Conservation (phyloP, 2,113 vertebrate species). For the Diphyllodes magnificus region DNA sequence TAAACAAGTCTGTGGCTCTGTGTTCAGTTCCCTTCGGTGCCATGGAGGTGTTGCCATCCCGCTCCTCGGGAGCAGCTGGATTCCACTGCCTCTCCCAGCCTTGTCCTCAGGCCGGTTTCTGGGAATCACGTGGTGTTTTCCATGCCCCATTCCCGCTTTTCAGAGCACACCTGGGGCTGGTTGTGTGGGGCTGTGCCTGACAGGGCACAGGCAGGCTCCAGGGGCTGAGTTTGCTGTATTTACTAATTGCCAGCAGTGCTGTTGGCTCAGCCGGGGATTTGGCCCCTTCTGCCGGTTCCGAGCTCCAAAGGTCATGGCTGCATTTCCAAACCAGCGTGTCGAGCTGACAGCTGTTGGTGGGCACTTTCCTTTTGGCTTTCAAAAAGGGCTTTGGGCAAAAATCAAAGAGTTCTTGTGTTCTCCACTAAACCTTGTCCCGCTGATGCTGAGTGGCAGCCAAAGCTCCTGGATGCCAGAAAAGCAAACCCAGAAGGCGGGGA, state of each 20-base stretch:
- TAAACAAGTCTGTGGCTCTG: neutral
- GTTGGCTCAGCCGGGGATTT: neutral
- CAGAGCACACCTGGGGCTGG: neutral
- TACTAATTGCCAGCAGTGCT: neutral
- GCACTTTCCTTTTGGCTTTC: neutral
- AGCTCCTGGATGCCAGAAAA: neutral
- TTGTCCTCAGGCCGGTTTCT: neutral
- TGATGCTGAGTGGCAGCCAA: neutral
- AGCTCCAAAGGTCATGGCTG: neutral
- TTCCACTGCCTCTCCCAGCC: neutral
- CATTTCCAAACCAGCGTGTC: neutral
- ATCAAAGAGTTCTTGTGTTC: neutral
- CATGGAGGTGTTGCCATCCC: neutral
- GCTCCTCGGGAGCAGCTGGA: neutral
- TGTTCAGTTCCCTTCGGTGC: neutral
- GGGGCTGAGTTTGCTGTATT: neutral
- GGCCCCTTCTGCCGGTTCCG: neutral
- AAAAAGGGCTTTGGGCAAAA: neutral
- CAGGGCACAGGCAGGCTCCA: neutral
- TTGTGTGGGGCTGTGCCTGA: neutral
- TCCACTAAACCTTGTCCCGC: neutral
- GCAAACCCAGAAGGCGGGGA: neutral
- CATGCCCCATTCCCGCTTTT: neutral
- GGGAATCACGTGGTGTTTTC: neutral
- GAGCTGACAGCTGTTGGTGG: neutral